Conservation (phyloP, 2,888 invertebrate species). For the Trachelus troglodyta region DNA sequence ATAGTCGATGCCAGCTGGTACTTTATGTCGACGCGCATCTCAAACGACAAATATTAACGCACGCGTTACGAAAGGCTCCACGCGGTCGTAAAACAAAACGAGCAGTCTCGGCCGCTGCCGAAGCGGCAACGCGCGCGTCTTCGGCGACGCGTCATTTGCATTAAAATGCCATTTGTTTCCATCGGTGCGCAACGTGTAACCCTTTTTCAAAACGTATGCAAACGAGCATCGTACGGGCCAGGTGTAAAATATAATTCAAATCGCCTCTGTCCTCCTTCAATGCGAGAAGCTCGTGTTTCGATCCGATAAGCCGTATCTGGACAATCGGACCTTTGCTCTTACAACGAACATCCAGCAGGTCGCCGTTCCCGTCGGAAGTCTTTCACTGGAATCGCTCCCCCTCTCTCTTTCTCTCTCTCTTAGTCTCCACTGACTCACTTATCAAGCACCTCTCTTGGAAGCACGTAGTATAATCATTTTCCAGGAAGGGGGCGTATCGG, state of each 20-base stretch:
- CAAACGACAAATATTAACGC: constrained; percentile 7
- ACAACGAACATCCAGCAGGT: constrained; percentile 53
- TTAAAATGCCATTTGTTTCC: constrained; percentile 55
- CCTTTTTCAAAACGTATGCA: constrained; percentile 52
- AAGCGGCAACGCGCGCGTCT: not conserved
- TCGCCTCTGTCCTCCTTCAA: constrained; percentile 24
- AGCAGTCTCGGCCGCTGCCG: constrained; percentile 6
- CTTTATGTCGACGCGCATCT: no score
- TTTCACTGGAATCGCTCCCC: constrained; percentile 22
- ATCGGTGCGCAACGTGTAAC: constrained; percentile 34
- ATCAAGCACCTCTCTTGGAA: constrained; percentile 18
- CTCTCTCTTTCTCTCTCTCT: constrained; percentile 3
- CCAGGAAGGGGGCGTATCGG: no score
- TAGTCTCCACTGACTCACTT: constrained; percentile 11
- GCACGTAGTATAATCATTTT: constrained; percentile 1
- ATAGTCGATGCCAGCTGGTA: no score
- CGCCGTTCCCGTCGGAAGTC: constrained; percentile 36
- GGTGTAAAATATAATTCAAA: constrained; percentile 47
- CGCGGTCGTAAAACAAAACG: constrained; percentile 52
- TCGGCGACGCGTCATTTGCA: constrained; percentile 45
- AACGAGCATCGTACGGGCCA: constrained; percentile 45
- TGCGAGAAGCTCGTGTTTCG: constrained; percentile 20
- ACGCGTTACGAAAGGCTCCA: constrained; percentile 37
- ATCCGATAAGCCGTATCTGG: constrained; percentile 36
- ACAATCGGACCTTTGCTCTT: constrained; percentile 43